Base-by-base conservation (phyloP, 2,888 invertebrate species). In the Pristionchus fissidentatus region DNA sequence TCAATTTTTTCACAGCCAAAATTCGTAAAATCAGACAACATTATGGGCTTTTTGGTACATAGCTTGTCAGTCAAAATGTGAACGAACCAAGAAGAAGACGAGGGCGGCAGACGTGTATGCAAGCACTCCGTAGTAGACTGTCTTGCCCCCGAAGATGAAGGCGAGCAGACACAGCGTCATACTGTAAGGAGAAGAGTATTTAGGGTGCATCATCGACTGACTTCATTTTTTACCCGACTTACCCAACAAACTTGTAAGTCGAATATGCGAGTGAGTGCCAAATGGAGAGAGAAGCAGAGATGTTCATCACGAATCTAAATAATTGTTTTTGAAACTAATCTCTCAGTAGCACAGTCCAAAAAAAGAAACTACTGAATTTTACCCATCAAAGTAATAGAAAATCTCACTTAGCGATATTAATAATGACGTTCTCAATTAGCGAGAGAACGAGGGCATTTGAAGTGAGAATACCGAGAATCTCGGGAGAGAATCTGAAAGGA, bases 171-270 rank as follows among this genome's bases (percentile, higher is more conserved):
- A 94, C 86, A 96, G 95, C 92, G 97, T 96, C 90, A 95, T 94
- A 84, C 94, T 94, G 92, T 46, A 93, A 92, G 57, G 10, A 60
- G 10, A 62, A 41, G 13, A 5, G 1, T 13, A 4, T 29, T 38
- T n/a, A n/a, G n/a, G n/a, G n/a, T n/a, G n/a, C n/a, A n/a, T n/a
- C n/a, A n/a, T n/a, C n/a, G n/a, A n/a, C n/a, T n/a, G n/a, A n/a
- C n/a, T n/a, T n/a, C n/a, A n/a, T n/a, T n/a, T n/a, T n/a, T n/a
- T n/a, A n/a, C n/a, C n/a, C n/a, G n/a, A 49, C 87, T 86, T 75
- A 95, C 95, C 96, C 96, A 29, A 96, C 96, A 94, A 96, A 99
- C 94, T 99, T 99, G 93, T 99, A 99, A 46, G 97, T 97, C 75
- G 96, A 96, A 94, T 95, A 98, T 15, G 98, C 96, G 83, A 98